Evolutionary conservation across 2,888 invertebrate species (phyloP).

Genomic region (Syritta pipiens): DNA sequence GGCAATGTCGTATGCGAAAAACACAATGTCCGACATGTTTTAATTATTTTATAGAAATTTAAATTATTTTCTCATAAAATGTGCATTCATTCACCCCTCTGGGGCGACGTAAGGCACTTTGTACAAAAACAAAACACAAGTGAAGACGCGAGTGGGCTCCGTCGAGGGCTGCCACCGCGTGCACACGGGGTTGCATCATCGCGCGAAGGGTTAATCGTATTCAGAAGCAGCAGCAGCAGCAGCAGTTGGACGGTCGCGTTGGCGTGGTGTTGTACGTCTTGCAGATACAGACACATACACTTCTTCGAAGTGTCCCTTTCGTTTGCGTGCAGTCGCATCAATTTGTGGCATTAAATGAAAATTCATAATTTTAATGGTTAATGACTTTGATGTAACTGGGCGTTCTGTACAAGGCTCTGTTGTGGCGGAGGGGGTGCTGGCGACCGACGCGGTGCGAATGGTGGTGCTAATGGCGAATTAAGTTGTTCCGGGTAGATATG

Average conservation of each 20-base stretch:
- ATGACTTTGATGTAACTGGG: constrained; percentile 53
- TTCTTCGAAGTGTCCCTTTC: constrained; percentile 10
- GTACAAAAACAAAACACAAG: constrained; percentile 52
- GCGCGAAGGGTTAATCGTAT: constrained; percentile 56
- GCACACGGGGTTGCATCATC: constrained; percentile 55
- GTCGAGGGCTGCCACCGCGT: neutral
- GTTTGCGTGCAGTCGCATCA: constrained; percentile 61
- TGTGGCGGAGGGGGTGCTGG: neutral
- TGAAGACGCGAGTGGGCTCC: constrained; percentile 19
- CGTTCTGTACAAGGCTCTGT: no score
- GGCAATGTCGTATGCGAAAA: constrained; percentile 63
- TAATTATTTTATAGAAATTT: constrained; percentile 70
- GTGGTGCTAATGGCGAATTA: constrained; percentile 66
- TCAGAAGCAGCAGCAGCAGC: no score
- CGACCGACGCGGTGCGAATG: constrained; percentile 18
- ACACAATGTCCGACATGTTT: constrained; percentile 68
- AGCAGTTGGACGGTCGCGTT: constrained; percentile 13
- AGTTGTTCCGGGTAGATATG: constrained; percentile 45
- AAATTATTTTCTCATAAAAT: constrained; percentile 70
- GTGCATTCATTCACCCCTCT: constrained; percentile 64
- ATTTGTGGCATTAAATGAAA: constrained; percentile 60
- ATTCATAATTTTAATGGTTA: constrained; percentile 68
- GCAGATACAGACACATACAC: no score
- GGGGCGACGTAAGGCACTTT: constrained; percentile 51
- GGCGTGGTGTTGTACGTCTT: constrained; percentile 24